Base-by-base conservation (phyloP, 2,797 vertebrate species). In the Vireo griseus region DNA sequence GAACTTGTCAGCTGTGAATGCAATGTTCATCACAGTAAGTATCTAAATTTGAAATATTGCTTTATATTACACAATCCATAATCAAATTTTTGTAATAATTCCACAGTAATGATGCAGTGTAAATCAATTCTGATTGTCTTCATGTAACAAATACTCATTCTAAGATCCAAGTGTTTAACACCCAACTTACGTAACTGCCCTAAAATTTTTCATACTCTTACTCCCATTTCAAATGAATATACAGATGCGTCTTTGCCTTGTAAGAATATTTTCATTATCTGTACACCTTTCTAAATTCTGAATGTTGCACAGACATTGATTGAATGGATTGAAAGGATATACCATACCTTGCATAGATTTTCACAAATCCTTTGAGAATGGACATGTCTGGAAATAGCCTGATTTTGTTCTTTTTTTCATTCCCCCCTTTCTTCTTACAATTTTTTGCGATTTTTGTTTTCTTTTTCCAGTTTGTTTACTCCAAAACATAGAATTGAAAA, bases 311-410 rank as follows among this genome's bases (percentile, higher is more conserved):
- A 97, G 80, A 68, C 31, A n/a, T n/a, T n/a, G n/a, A n/a, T n/a
- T n/a, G n/a, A 37, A 65, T 51, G 2, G 88, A 96, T 86, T 86
- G 79, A 48, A 94, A 96, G 57, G 82, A 89, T 1, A 19, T 59
- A 58, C 95, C 97, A 21, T 66, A 73, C 50, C 67, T 94, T 81
- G 96, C 96, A 28, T 73, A 97, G 1, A 95, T 97, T 89, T 90
- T 96, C 86, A 97, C 16, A 3, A 96, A 96, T 73, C 77, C 97
- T 71, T 94, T 95, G 35, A 98, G 87, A 83, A 90, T 3, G 4
- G 42, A 61, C 35, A 40, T 14, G 8, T 94, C 71, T 66, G 48
- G 21, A 44, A 81, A 47, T 5, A 88, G 68, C 17, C 44, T 24
- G 33, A 29, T 55, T 93, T 17, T 20, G 7, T 31, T 37, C 13